Conservation (phyloP, 1,140 invertebrate genomes). For the Platyscapa corneri region DNA sequence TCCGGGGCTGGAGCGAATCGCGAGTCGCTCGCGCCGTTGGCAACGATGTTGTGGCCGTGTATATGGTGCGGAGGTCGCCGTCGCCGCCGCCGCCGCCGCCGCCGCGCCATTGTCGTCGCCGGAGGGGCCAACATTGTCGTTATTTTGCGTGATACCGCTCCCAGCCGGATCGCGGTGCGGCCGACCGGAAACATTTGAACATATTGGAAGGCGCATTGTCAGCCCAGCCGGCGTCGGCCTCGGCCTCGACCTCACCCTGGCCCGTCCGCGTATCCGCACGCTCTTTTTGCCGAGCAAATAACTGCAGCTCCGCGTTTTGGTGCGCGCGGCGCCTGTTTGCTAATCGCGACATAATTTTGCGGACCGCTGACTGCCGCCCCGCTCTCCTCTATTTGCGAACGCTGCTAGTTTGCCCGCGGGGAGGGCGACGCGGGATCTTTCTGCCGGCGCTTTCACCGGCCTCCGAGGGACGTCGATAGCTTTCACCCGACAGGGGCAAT, state of each 20-base stretch:
- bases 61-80: constrained; percentile 43
- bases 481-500: neutral
- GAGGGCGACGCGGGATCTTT: neutral
- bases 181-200: constrained; percentile 70
- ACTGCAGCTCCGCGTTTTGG: neutral
- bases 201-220: constrained; percentile 65
- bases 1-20: constrained; percentile 67
- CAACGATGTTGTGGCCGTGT: constrained; percentile 63
- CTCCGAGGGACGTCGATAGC: neutral
- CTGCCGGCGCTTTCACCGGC: neutral
- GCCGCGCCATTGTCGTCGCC: neutral
- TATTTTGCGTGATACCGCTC: constrained; percentile 70
- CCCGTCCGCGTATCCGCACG: constrained; percentile 50
- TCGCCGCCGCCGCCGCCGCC: neutral
- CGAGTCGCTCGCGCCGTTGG: constrained; percentile 53
- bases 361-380: too few species aligned
- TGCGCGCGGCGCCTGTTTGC: constrained; percentile 10
- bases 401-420: constrained; percentile 49
- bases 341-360: constrained; percentile 30
- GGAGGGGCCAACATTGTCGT: constrained; percentile 63
- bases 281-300: constrained; percentile 70
- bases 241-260: too few species aligned
- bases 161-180: constrained; percentile 63
- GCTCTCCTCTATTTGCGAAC: neutral
- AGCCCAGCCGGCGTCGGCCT: neutral